These are phyloP conservation scores for Tadarida brasiliensis DNA, from an alignment of 2,797 vertebrate genomes.

Conservation along the genomic window DNA sequence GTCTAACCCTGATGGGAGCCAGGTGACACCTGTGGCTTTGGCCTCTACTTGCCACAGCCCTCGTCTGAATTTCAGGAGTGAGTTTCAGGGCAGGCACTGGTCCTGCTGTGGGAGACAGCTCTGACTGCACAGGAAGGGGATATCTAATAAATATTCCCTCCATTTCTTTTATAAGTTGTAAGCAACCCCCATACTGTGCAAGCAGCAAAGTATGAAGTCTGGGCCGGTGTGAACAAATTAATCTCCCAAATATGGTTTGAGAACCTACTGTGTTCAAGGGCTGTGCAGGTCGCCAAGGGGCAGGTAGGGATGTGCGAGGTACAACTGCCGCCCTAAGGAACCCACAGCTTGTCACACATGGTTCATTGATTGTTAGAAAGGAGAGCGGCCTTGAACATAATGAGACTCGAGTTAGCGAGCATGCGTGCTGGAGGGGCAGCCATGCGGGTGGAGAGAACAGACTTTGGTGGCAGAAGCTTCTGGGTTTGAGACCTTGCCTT, in stretches of 20 bases:
- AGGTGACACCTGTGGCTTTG: background rate
- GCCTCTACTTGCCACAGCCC: background rate
- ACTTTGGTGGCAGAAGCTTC: background rate
- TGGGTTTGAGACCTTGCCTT: background rate
- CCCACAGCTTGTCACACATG: background rate
- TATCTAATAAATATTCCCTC: background rate
- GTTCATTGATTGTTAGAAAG: background rate
- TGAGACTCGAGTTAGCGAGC: background rate
- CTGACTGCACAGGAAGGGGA: background rate
- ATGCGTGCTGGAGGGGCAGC: background rate
- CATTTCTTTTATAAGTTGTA: background rate
- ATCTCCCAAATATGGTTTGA: slow-evolving; percentile 51
- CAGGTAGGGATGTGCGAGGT: background rate
- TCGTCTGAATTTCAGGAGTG: background rate
- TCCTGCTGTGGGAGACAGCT: background rate
- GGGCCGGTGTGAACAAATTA: background rate
- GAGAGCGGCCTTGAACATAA: background rate
- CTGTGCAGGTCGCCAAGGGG: background rate
- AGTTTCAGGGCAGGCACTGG: background rate
- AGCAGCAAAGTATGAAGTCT: slow-evolving; percentile 7
- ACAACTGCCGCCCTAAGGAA: background rate
- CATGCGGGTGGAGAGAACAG: background rate
- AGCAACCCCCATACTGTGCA: background rate
- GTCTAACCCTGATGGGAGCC: background rate
- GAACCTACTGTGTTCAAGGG: slow-evolving; percentile 55